phyloP scores from a whole-genome alignment of 2,113 vertebrate genomes.

The Gavialis gangeticus region DNA sequence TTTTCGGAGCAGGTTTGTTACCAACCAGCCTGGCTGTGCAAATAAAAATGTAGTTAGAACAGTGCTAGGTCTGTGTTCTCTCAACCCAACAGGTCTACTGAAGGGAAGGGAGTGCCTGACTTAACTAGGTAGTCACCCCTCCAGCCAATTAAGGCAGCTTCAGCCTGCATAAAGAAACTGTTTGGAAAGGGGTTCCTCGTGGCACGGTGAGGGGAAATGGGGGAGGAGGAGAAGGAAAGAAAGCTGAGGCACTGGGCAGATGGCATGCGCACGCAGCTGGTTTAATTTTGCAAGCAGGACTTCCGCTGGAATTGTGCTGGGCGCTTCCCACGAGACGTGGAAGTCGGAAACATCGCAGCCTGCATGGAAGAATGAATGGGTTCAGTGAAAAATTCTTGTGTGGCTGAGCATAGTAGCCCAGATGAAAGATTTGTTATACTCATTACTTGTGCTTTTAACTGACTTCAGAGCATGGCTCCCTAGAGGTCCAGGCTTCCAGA shows the following conservation, averaged over 20 bases:
- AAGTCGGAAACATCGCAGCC: accelerated
- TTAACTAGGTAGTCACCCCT: background rate
- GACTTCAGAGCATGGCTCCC: accelerated
- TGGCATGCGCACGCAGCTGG: accelerated
- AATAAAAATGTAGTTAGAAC: slow-evolving; percentile 42
- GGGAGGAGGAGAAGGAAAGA: background rate
- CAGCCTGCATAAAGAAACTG: background rate
- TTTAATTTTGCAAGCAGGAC: accelerated
- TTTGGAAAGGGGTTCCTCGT: background rate
- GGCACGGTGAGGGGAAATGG: background rate
- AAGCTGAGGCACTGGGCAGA: background rate
- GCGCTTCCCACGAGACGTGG: background rate
- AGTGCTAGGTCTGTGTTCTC: slow-evolving; percentile 41
- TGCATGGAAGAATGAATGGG: accelerated
- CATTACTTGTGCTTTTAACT: background rate
- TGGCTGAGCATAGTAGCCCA: background rate
- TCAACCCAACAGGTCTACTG: background rate
- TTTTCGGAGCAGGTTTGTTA: slow-evolving; percentile 70
- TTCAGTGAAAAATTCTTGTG: background rate
- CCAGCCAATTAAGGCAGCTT: background rate
- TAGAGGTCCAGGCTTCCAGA: too few species aligned
- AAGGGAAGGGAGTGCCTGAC: background rate
- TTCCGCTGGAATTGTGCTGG: background rate
- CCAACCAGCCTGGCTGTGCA: slow-evolving; percentile 48
- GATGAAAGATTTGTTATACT: accelerated